Percentiles rank a stretch among this genome's conserved stretches.
Evolutionary conservation across 2,797 vertebrate species (phyloP).

Genomic region (Amblyraja radiata): DNA sequence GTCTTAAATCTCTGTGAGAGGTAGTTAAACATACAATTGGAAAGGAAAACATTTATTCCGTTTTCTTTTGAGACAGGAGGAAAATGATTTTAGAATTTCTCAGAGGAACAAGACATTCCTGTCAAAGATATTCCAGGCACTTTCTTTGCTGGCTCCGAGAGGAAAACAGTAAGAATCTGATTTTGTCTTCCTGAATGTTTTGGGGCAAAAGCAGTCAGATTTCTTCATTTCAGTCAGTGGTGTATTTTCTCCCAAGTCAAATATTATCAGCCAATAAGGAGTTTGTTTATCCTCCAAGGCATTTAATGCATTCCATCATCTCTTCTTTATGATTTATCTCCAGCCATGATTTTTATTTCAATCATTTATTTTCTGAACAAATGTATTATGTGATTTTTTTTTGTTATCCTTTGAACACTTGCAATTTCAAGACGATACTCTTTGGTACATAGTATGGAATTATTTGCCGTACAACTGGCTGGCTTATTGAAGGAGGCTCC

Average conservation of each 20-base stretch:
- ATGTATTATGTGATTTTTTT: not conserved
- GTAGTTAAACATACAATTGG: slow-evolving; percentile 8
- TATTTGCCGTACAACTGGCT: not conserved
- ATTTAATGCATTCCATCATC: not conserved
- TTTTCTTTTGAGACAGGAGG: slow-evolving; percentile 22
- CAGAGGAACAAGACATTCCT: slow-evolving; percentile 36
- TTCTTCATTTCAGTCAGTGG: not conserved
- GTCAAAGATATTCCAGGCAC: slow-evolving; percentile 31
- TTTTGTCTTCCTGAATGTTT: slow-evolving; percentile 26
- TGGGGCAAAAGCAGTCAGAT: slow-evolving; percentile 6
- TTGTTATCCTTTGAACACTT: not conserved
- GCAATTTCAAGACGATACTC: not conserved
- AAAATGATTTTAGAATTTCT: slow-evolving; percentile 35
- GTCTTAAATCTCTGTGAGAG: slow-evolving; percentile 12
- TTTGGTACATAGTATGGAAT: not conserved
- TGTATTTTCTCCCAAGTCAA: not conserved
- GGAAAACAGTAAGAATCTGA: slow-evolving; percentile 29
- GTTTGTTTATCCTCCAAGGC: not conserved
- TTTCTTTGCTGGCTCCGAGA: slow-evolving; percentile 8
- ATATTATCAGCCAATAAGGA: not conserved
- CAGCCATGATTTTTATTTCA: not conserved
- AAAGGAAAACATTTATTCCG: slow-evolving; percentile 26
- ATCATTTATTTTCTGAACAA: not conserved
- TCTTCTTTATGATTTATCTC: not conserved
- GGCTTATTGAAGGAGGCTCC: not conserved